Percentiles rank a stretch among this genome's conserved stretches.
Evolutionary conservation across 37 sponge, comb jelly and placozoan genomes (phyloP).

Genomic region (Bolinopsis microptera): DNA sequence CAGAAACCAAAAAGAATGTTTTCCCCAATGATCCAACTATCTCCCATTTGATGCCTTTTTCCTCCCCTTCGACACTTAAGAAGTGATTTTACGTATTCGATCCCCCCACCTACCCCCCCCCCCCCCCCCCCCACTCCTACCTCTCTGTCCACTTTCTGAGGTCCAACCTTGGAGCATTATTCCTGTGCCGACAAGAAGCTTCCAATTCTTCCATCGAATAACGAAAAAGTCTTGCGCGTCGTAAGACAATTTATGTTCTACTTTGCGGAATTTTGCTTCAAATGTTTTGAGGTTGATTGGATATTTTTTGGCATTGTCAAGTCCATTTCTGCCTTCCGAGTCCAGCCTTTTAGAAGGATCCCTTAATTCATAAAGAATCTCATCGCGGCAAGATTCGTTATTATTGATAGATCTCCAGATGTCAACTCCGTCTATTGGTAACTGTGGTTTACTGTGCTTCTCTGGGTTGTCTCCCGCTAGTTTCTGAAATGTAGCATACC

Average conservation of each 20-base stretch:
- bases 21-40: too few species aligned
- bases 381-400: background rate
- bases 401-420: background rate
- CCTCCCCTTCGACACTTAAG: too few species aligned
- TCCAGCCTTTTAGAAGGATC: background rate
- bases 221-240: background rate
- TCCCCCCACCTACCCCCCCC: too few species aligned
- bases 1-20: too few species aligned
- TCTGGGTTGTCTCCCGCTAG: background rate
- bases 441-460: background rate
- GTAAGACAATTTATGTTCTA: background rate
- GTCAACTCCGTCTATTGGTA: background rate
- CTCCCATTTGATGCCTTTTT: too few species aligned
- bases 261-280: background rate
- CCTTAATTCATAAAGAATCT: background rate
- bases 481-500: background rate
- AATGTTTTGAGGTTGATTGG: background rate
- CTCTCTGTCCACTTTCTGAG: background rate
- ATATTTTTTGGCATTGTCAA: background rate
- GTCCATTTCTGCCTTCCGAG: background rate
- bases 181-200: background rate
- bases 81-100: too few species aligned
- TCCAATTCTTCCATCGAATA: background rate
- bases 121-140: too few species aligned
- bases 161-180: background rate